Conservation (phyloP, 1,140 invertebrate genomes). For the Alviniconcha marisindica region DNA sequence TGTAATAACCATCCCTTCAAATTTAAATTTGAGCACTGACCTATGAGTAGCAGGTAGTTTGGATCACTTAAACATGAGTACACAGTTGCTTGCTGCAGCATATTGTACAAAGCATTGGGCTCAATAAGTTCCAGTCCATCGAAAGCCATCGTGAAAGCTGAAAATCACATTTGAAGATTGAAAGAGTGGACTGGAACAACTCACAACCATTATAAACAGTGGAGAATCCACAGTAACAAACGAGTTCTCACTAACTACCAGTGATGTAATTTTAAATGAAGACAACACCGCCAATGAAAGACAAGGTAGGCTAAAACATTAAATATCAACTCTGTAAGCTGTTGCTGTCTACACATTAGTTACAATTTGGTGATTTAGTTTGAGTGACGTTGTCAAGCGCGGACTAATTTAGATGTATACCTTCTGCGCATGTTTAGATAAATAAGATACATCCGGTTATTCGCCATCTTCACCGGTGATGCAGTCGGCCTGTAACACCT, state of each 20-base stretch:
- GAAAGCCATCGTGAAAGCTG: conserved; percentile 40
- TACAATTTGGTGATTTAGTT: neutral
- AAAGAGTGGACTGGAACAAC: neutral
- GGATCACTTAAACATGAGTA: conserved; percentile 72
- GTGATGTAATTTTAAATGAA: no score
- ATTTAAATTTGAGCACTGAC: no score
- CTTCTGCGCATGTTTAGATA: conserved; percentile 18
- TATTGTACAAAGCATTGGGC: conserved; percentile 71
- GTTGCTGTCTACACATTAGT: no score
- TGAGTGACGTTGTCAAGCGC: conserved; percentile 60
- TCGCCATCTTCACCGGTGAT: conserved; percentile 9
- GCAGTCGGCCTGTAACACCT: conserved; percentile 46
- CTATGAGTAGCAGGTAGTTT: conserved; percentile 72
- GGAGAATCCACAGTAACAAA: conserved; percentile 38
- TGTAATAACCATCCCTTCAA: no score
- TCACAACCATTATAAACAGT: conserved; percentile 57
- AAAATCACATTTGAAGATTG: conserved; percentile 12
- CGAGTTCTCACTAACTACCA: no score
- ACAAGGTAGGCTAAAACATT: no score
- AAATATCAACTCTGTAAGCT: no score
- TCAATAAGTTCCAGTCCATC: conserved; percentile 66
- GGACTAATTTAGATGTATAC: conserved; percentile 47
- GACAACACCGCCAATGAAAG: no score
- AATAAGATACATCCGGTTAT: neutral
- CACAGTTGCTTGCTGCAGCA: conserved; percentile 69